Conservation (phyloP, 2,797 vertebrate species). For the Ceryle rudis region DNA sequence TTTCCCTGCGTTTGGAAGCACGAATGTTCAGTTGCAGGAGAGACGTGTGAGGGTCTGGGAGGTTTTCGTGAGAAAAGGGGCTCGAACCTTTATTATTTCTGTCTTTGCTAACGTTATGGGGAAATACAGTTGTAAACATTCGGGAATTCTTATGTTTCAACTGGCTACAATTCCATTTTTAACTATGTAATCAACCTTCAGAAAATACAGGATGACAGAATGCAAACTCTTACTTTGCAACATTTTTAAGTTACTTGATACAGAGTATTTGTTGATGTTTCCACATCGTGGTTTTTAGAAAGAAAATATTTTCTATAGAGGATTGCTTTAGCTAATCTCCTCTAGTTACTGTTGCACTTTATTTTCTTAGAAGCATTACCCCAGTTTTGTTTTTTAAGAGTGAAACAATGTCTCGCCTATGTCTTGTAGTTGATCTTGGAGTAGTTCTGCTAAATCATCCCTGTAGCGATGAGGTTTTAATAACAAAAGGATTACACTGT, state of each 20-base stretch:
- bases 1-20: neutral
- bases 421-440: neutral
- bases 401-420: accelerated
- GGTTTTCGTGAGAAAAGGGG: accelerated
- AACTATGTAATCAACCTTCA: neutral
- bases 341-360: accelerated
- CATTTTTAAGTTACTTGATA: accelerated
- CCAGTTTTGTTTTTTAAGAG: neutral
- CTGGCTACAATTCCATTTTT: accelerated
- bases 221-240: accelerated
- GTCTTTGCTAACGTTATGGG: accelerated
- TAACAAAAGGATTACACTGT: neutral
- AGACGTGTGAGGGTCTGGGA: neutral
- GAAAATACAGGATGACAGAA: neutral
- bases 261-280: neutral
- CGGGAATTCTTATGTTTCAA: neutral
- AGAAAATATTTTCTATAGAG: accelerated
- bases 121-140: neutral
- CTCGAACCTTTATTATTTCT: neutral
- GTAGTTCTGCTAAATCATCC: neutral
- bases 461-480: neutral
- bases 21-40: neutral
- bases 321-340: no score
- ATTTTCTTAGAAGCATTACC: neutral
- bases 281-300: neutral